Evolutionary conservation across 2,797 vertebrate species (phyloP).

Genomic region (Novumbra hubbsi): DNA sequence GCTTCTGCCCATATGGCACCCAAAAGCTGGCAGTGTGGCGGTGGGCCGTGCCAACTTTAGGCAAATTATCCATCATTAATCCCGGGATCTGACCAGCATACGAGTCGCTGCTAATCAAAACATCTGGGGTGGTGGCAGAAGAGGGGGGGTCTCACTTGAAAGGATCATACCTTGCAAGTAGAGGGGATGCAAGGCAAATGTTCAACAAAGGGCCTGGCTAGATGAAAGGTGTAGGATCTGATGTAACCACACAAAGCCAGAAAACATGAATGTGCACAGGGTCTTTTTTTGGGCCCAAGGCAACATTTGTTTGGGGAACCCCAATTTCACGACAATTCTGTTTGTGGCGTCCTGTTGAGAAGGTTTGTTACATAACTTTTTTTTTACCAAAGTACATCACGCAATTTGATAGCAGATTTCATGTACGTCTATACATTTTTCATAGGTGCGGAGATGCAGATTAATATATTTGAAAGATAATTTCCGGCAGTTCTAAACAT

Average conservation of each 20-base stretch:
- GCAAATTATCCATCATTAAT: constrained; percentile 99
- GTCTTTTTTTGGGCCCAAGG: too few relatives aligned
- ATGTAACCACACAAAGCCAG: constrained; percentile 23
- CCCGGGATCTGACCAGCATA: constrained; percentile 99
- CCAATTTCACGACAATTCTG: too few relatives aligned
- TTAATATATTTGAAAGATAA: too few relatives aligned
- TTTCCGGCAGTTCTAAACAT: too few relatives aligned
- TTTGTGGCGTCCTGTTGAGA: too few relatives aligned
- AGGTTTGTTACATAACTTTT: too few relatives aligned
- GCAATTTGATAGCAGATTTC: too few relatives aligned
- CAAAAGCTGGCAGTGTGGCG: constrained; percentile 88
- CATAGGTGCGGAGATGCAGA: too few relatives aligned
- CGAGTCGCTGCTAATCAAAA: constrained; percentile 93
- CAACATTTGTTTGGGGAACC: too few relatives aligned
- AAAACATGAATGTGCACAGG: constrained; percentile 21
- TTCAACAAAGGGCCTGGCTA: constrained; percentile 54
- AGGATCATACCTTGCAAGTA: constrained; percentile 63
- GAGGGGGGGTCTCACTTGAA: constrained; percentile 68
- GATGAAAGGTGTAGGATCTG: constrained; percentile 57
- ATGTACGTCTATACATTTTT: too few relatives aligned
- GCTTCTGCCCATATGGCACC: constrained; percentile 98
- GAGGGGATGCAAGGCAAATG: constrained; percentile 55
- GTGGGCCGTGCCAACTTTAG: constrained; percentile 91
- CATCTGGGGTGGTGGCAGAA: constrained; percentile 82
- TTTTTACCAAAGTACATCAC: too few relatives aligned